phyloP scores from a whole-genome alignment of 1,140 invertebrate genomes.

The Druon quercuslanigerum region DNA sequence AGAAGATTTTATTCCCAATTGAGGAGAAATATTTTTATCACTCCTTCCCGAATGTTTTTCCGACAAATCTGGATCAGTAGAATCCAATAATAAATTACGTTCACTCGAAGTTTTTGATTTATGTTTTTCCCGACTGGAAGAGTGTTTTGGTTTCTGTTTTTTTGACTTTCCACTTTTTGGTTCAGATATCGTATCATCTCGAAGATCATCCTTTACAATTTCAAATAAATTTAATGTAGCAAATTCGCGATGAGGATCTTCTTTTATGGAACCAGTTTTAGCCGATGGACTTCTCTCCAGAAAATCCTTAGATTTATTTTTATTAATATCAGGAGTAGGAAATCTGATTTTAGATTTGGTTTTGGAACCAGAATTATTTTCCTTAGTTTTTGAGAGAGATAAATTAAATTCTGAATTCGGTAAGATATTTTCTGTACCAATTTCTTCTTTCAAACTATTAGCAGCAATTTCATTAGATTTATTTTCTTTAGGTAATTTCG shows the following conservation, averaged over 20 bases:
- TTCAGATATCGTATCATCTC: neutral
- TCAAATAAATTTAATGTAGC: neutral
- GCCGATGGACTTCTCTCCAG: neutral
- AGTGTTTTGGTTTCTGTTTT: neutral
- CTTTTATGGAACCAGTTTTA: neutral
- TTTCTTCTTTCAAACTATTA: neutral
- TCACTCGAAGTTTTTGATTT: neutral
- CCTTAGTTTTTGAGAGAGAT: too few relatives aligned
- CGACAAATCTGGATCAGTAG: neutral
- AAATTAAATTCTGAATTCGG: too few relatives aligned
- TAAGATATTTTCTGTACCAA: too few relatives aligned
- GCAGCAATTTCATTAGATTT: neutral
- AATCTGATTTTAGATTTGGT: too few relatives aligned
- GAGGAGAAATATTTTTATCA: neutral
- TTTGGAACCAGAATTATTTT: too few relatives aligned
- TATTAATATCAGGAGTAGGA: too few relatives aligned
- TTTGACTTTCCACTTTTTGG: neutral
- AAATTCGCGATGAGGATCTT: neutral
- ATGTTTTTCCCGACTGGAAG: neutral
- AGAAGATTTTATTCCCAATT: neutral
- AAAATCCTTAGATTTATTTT: too few relatives aligned
- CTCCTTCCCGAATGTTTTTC: neutral
- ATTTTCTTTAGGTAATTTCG: neutral
- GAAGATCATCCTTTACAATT: neutral
- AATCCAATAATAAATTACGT: neutral